A percentile compares a stretch with the other conserved stretches of the same genome.
Conservation (phyloP, 2,888 invertebrate species). For the Abrostola triplasia region DNA sequence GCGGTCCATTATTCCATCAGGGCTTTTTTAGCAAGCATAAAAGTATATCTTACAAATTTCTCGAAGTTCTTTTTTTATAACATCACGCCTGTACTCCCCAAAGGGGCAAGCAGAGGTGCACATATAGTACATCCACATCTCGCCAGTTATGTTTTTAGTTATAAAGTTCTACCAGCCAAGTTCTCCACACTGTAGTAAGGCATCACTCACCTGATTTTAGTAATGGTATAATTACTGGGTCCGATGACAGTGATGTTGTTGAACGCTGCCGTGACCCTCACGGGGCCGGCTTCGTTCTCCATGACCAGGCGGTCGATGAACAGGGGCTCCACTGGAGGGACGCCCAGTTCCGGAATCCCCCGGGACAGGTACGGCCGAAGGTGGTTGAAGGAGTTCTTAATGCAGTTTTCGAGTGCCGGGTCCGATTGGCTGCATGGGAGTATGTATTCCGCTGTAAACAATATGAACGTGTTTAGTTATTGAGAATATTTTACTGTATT, state of each 20-base stretch:
- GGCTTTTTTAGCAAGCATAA: conserved; percentile 2
- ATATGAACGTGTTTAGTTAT: neutral
- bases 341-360: conserved; percentile 91
- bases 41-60: too few species aligned
- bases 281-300: conserved; percentile 93
- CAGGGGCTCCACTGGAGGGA: conserved; percentile 93
- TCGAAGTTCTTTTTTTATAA: too few species aligned
- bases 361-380: conserved; percentile 91
- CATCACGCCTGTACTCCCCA: too few species aligned
- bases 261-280: conserved; percentile 92
- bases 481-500: neutral
- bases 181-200: neutral
- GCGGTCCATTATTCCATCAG: too few species aligned
- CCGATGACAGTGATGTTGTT: conserved; percentile 93
- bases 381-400: conserved; percentile 92
- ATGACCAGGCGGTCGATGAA: conserved; percentile 91
- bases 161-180: neutral
- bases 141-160: too few species aligned
- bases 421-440: conserved; percentile 91
- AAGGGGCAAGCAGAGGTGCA: too few species aligned
- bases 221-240: conserved; percentile 92
- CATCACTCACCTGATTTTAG: conserved; percentile 89
- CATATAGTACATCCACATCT: too few species aligned
- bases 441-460: conserved; percentile 91
- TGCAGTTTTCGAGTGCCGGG: conserved; percentile 90